Percentiles rank a stretch among this genome's conserved stretches.
phyloP scores from a whole-genome alignment of 2,113 vertebrate genomes.

The Symphodus melops region DNA sequence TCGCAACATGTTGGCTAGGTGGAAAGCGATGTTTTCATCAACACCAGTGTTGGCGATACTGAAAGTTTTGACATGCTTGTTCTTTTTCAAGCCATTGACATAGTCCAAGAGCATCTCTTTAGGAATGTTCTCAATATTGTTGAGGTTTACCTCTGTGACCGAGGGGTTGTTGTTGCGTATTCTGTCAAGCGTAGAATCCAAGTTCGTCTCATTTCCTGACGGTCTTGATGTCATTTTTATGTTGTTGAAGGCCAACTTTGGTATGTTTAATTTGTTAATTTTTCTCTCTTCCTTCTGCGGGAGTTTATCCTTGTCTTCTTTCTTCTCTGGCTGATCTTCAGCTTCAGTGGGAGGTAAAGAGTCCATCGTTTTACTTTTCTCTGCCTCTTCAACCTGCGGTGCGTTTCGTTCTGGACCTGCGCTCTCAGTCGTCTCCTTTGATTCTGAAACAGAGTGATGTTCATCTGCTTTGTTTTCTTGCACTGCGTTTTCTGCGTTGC shows the following conservation, averaged over 20 bases:
- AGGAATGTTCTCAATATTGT: conserved; percentile 99
- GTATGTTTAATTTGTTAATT: conserved; percentile 90
- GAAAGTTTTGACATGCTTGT: conserved; percentile 90
- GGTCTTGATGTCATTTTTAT: conserved; percentile 94
- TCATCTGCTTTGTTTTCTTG: neutral
- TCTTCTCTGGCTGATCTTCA: conserved; percentile 31
- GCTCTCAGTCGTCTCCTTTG: conserved; percentile 7
- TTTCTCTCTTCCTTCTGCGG: conserved; percentile 85
- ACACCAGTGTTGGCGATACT: conserved; percentile 95
- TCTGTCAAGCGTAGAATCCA: conserved; percentile 91
- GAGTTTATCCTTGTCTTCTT: conserved; percentile 61
- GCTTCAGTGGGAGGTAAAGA: conserved; percentile 1
- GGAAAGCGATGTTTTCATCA: conserved; percentile 89
- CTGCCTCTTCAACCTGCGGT: conserved; percentile 38
- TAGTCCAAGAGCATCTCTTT: conserved; percentile 95
- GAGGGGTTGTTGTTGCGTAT: conserved; percentile 89
- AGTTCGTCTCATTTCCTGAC: conserved; percentile 95
- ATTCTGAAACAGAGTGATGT: conserved; percentile 22
- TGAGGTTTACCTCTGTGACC: conserved; percentile 93
- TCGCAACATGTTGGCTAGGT: conserved; percentile 94
- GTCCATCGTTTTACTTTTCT: conserved; percentile 41
- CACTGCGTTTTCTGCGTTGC: conserved; percentile 10
- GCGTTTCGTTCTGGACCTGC: conserved; percentile 17
- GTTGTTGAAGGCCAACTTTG: conserved; percentile 88
- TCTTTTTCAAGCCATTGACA: conserved; percentile 93